Evolutionary conservation across 2,888 invertebrate genomes (phyloP).

Genomic region (Graphium colonna): DNA sequence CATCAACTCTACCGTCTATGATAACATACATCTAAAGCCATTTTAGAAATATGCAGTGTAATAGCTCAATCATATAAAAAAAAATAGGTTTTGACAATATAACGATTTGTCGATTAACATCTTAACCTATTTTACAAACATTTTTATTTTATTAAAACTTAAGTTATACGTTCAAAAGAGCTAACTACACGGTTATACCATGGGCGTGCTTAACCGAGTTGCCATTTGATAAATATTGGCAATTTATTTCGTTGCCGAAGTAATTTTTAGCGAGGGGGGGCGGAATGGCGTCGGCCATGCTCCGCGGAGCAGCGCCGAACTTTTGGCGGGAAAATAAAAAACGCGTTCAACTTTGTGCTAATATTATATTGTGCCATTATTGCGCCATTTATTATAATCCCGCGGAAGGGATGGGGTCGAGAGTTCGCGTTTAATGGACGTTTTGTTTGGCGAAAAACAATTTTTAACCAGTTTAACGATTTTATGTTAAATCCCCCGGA

Average conservation of each 20-base stretch:
- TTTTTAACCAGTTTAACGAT: slow-evolving; percentile 61
- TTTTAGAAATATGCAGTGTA: too few species aligned
- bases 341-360: slow-evolving; percentile 79
- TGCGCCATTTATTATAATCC: slow-evolving; percentile 78
- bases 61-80: too few species aligned
- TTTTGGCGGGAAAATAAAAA: slow-evolving; percentile 73
- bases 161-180: too few species aligned
- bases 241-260: slow-evolving; percentile 67
- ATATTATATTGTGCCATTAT: slow-evolving; percentile 80
- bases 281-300: slow-evolving; percentile 55
- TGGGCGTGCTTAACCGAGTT: slow-evolving; percentile 41
- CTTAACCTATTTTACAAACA: too few species aligned
- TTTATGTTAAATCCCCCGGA: slow-evolving; percentile 58
- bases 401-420: slow-evolving; percentile 74
- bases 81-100: too few species aligned
- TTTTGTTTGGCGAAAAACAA: slow-evolving; percentile 72
- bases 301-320: slow-evolving; percentile 59
- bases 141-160: too few species aligned
- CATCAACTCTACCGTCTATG: too few species aligned
- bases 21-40: too few species aligned
- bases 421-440: slow-evolving; percentile 71
- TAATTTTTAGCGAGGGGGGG: slow-evolving; percentile 66
- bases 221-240: slow-evolving; percentile 72
- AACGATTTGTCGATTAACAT: too few species aligned
- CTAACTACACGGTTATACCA: slow-evolving; percentile 37